Evolutionary conservation across 2,113 vertebrate genomes (phyloP), one percentile per base, ranked within the genome.

Genomic region (Pelobates fuscus): DNA sequence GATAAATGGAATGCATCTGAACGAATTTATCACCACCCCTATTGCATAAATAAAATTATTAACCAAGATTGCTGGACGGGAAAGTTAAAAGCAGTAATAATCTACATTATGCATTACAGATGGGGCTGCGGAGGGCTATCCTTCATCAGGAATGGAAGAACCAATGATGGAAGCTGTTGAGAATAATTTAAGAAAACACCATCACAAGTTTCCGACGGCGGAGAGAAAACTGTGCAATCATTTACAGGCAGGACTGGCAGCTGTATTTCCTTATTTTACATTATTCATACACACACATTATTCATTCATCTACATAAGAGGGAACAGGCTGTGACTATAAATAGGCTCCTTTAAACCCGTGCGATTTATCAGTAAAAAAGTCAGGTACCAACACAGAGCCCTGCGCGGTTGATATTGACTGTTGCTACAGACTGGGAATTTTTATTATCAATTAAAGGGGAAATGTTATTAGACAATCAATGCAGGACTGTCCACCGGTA

Each of bases 1-100:
- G 57, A 71, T 71, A 21, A 43, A 71, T 61, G 0, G 69, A 8
- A 41, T 23, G 23, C 23, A 30, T 41, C 32, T 12, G 32, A 24
- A 11, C 2, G 37, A 43, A 71, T 71, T 44, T 29, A 71, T 71
- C 32, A 61, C 54, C 30, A 21, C 54, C 27, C 15, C 29, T 58
- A 58, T 41, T 43, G 54, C 67, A 71, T 71, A 46, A 60, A 71
- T 71, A 71, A 60, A 71, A 61, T 44, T 61, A 61, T 55, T 64
- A 73, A 64, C 44, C 18, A 20, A 37, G 44, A 74, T 20, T 4
- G 17, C 52, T 8, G 44, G 11, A 1, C 8, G 21, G 44, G 18
- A 20, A 52, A 25, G 23, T 10, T 17, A 5, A 23, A 4, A 21
- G 25, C 52, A 1, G 12, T 20, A 44, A 41, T 71, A 62, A 71